Evolutionary conservation across 2,797 vertebrate genomes (phyloP).

Genomic region (Pachyuromys duprasi): DNA sequence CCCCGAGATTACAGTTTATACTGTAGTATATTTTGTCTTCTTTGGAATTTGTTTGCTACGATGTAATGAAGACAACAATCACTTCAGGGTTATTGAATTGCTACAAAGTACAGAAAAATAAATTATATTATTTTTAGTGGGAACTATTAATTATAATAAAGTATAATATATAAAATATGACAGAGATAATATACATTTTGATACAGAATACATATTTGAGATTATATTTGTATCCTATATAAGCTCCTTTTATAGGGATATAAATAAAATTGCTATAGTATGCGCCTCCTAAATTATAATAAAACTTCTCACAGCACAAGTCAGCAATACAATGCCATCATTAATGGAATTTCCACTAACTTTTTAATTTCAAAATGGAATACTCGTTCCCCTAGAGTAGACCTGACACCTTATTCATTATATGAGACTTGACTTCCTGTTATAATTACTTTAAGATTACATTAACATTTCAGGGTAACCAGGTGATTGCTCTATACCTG

Average conservation of each 20-base stretch:
- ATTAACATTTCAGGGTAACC: slow-evolving; percentile 63
- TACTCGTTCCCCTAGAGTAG: slow-evolving; percentile 56
- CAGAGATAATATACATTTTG: background rate
- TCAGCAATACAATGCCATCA: slow-evolving; percentile 2
- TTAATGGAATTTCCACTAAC: slow-evolving; percentile 25
- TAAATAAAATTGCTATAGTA: background rate
- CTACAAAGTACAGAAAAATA: background rate
- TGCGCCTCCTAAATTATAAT: slow-evolving; percentile 1
- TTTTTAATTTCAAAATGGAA: slow-evolving; percentile 70
- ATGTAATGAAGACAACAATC: background rate
- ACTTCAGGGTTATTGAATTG: background rate
- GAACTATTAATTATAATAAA: background rate
- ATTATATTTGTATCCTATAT: background rate
- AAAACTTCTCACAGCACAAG: slow-evolving; percentile 35
- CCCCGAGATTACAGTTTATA: background rate
- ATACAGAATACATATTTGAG: background rate
- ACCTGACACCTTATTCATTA: slow-evolving; percentile 63
- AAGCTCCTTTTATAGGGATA: background rate
- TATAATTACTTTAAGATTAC: slow-evolving; percentile 71
- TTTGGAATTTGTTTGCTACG: background rate
- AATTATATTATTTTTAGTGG: background rate
- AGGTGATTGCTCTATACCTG: slow-evolving; percentile 11
- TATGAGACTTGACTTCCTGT: slow-evolving; percentile 65
- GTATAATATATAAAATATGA: background rate
- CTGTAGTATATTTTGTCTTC: background rate